Evolutionary conservation across 2,113 vertebrate genomes (phyloP).

Genomic region (Plestiodon gilberti): DNA sequence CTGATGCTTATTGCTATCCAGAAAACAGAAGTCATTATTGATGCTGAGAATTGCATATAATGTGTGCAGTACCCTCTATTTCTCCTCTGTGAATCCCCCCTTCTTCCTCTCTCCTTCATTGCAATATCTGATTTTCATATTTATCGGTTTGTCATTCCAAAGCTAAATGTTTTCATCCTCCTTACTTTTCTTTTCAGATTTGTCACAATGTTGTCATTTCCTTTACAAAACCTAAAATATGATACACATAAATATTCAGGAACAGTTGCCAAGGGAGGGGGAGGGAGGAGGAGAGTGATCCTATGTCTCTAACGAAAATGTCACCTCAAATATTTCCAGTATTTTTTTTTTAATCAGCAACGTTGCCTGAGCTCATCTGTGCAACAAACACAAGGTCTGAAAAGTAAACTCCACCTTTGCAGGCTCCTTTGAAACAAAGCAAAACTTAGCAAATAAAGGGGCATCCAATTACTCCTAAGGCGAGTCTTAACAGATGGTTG

Average conservation of each 20-base stretch:
- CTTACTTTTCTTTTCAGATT: constrained; percentile 40
- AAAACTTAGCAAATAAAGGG: constrained; percentile 36
- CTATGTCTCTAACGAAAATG: constrained; percentile 51
- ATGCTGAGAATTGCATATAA: neutral
- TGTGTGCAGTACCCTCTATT: neutral
- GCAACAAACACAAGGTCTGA: constrained; percentile 31
- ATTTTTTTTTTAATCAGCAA: constrained; percentile 54
- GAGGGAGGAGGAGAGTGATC: neutral
- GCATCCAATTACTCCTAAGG: constrained; percentile 20
- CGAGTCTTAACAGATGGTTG: constrained; percentile 5
- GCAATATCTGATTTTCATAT: constrained; percentile 24
- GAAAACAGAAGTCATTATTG: too few relatives aligned
- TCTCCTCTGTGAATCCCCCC: neutral
- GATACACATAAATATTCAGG: constrained; percentile 59
- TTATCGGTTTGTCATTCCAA: constrained; percentile 49
- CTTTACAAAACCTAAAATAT: constrained; percentile 37
- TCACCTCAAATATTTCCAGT: constrained; percentile 62
- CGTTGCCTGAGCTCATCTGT: constrained; percentile 48
- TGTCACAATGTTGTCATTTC: constrained; percentile 52
- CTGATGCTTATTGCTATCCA: too few relatives aligned
- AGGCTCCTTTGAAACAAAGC: constrained; percentile 30
- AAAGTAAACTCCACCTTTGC: constrained; percentile 35
- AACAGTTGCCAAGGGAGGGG: neutral
- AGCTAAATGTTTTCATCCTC: constrained; percentile 52
- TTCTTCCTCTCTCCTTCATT: neutral